These are phyloP conservation scores for Cerceris rybyensis DNA, from an alignment of 2,888 invertebrate species.

Conservation along the genomic window DNA sequence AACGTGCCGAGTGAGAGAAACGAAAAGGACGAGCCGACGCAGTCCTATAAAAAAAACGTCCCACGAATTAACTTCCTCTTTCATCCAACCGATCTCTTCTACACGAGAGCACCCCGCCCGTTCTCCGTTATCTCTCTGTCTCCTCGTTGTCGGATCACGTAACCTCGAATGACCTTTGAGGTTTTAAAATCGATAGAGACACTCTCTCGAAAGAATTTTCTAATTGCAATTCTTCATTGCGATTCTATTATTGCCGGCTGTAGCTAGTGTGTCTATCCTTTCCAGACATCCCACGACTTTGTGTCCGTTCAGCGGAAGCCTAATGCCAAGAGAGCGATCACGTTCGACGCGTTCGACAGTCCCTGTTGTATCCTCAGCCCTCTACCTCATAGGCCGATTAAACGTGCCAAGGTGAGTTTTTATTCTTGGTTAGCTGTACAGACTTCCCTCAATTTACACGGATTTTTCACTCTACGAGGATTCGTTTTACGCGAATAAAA, in stretches of 20 bases:
- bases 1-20: slow-evolving; percentile 34
- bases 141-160: background rate
- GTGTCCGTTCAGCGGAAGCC: slow-evolving; percentile 79
- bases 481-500: too few relatives aligned
- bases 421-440: slow-evolving; percentile 5
- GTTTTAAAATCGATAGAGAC: slow-evolving; percentile 13
- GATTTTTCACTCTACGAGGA: too few relatives aligned
- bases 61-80: slow-evolving; percentile 24
- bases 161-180: slow-evolving; percentile 4
- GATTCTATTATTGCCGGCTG: slow-evolving; percentile 78
- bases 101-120: background rate
- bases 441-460: background rate
- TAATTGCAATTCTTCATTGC: slow-evolving; percentile 64
- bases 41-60: slow-evolving; percentile 6
- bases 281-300: slow-evolving; percentile 81
- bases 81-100: background rate
- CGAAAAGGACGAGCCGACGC: slow-evolving; percentile 28
- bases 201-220: slow-evolving; percentile 12
- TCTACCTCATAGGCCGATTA: slow-evolving; percentile 74
- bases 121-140: background rate
- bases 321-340: slow-evolving; percentile 81
- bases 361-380: slow-evolving; percentile 76
- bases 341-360: slow-evolving; percentile 79
- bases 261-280: slow-evolving; percentile 82
- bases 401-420: slow-evolving; percentile 78